Percentiles rank a stretch among this genome's conserved stretches.
Evolutionary conservation across 2,113 vertebrate genomes (phyloP).

Genomic region (Glaucidium brasilianum): DNA sequence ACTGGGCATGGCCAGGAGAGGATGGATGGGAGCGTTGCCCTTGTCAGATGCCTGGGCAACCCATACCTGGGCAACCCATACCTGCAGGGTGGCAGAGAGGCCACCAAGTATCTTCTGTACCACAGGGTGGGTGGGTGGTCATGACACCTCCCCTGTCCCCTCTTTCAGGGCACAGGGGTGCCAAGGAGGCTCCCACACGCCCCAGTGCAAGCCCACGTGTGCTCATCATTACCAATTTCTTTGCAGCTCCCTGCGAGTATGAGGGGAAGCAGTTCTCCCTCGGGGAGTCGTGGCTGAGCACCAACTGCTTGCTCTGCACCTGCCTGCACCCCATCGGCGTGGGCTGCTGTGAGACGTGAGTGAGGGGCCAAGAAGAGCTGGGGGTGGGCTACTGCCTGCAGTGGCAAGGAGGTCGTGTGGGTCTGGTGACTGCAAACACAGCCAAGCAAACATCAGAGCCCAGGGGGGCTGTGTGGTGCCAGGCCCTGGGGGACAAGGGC

Average conservation of each 20-base stretch:
- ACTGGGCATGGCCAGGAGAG: background rate
- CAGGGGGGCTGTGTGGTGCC: rapidly evolving
- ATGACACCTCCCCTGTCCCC: rapidly evolving
- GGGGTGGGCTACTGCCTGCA: background rate
- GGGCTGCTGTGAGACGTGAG: slow-evolving; percentile 96
- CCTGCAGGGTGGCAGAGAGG: background rate
- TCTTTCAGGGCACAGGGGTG: background rate
- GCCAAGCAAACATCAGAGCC: background rate
- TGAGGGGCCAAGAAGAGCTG: background rate
- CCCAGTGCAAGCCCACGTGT: rapidly evolving
- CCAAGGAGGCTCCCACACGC: rapidly evolving
- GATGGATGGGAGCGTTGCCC: background rate
- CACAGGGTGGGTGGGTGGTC: background rate
- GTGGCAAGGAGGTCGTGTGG: rapidly evolving
- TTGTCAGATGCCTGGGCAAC: background rate
- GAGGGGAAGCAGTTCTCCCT: slow-evolving; percentile 82
- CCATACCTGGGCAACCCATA: background rate
- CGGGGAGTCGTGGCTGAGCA: slow-evolving; percentile 89
- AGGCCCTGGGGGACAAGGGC: background rate
- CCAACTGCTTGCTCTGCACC: slow-evolving; percentile 89
- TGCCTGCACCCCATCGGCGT: slow-evolving; percentile 90
- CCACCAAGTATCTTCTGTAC: background rate
- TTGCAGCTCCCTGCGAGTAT: slow-evolving; percentile 81
- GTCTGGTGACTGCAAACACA: background rate
- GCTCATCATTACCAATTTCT: background rate